Evolutionary conservation across 2,888 invertebrate species (phyloP), one percentile per base, ranked within the genome.

Genomic region (Nysson spinosus): DNA sequence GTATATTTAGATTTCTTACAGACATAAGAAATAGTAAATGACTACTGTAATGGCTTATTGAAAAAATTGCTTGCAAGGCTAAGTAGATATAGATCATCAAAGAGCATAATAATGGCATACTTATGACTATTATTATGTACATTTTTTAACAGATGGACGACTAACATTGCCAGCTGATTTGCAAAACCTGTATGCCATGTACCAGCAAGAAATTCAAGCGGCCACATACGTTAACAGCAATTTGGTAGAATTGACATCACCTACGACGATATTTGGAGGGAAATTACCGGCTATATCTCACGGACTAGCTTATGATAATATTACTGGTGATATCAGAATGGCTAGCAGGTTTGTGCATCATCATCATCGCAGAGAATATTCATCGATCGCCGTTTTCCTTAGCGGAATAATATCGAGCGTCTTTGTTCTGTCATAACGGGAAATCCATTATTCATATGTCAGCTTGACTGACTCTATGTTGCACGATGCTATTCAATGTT

Each of bases 121-220:
- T n/a, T n/a, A n/a, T n/a, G n/a, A n/a, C n/a, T n/a, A n/a, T n/a
- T 14, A 2, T 26, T 22, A 20, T 40, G 19, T 47, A 9, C 16
- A 49, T 35, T 52, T 55, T 51, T 64, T 81, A 78, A 0, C 81
- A 92, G 95, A 94, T 72, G 90, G 92, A 42, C 92, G 92, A 63
- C 87, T 95, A 19, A 89, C 90, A 42, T 88, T 95, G 34, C 92
- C 95, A 0, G 90, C 92, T 5, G 95, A 96, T 81, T 87, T 96
- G 55, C 92, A 92, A 66, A 95, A 95, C 75, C 88, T 96, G 14
- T 96, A 96, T 84, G 91, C 92, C 44, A 88, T 95, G 69, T 96
- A 96, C 80, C 95, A 95, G 83, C 95, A 95, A 82, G 96, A 96
- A 88, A 94, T 95, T 63, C 95, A 95, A 83, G 94, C 95, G 0